These are phyloP conservation scores for Rotaria socialis DNA, from an alignment of 2,888 invertebrate genomes.

Conservation along the genomic window DNA sequence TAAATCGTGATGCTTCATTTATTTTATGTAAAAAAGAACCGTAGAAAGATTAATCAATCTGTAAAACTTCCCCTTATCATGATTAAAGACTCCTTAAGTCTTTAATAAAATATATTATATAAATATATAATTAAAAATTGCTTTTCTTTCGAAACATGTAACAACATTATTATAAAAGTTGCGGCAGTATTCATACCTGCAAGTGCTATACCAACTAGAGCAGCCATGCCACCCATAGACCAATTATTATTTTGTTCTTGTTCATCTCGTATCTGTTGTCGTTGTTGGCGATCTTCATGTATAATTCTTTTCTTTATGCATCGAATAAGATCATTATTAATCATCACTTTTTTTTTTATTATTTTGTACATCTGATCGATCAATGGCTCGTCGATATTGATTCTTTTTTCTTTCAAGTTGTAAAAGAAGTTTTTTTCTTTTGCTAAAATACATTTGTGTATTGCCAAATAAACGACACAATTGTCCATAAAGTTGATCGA, in stretches of 20 bases:
- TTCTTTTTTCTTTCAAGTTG: not conserved
- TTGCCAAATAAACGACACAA: not conserved
- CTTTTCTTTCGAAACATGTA: not conserved
- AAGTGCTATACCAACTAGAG: not conserved
- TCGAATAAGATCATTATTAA: not conserved
- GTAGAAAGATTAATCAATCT: too few species aligned
- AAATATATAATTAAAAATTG: too few species aligned
- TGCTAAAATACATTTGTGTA: not conserved
- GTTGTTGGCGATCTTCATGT: not conserved
- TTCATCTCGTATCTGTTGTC: not conserved
- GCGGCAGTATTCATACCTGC: not conserved
- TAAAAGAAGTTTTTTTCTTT: not conserved
- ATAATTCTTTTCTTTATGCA: not conserved
- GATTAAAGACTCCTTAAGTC: too few species aligned
- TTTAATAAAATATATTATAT: too few species aligned
- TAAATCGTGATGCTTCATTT: too few species aligned
- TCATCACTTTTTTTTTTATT: not conserved
- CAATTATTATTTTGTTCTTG: not conserved
- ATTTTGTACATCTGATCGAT: not conserved
- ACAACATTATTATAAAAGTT: not conserved
- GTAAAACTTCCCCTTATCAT: too few species aligned
- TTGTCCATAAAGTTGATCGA: not conserved
- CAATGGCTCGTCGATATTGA: not conserved
- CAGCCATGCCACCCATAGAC: not conserved
- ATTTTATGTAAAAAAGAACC: too few species aligned